Conservation (phyloP, 2,888 invertebrate species). For the Lycia hirtaria region DNA sequence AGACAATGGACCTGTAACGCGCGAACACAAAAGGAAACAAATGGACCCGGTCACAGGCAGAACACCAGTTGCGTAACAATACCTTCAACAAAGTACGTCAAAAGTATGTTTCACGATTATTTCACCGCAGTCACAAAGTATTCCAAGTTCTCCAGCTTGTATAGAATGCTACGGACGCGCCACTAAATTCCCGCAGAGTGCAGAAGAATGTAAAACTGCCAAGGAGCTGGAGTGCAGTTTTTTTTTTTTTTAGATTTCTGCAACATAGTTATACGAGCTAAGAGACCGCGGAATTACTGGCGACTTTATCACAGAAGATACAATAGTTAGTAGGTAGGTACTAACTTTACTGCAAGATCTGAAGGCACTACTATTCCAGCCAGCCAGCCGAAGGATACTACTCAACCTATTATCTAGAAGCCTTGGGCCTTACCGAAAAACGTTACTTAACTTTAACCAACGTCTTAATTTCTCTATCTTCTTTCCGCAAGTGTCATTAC, state of each 20-base stretch:
- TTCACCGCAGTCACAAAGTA: conserved; percentile 36
- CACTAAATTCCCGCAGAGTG: conserved; percentile 52
- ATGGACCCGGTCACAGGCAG: conserved; percentile 23
- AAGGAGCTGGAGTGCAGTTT: conserved; percentile 42
- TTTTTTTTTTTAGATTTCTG: conserved; percentile 48
- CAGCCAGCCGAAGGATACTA: no score
- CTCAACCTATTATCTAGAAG: no score
- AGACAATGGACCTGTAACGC: conserved; percentile 23
- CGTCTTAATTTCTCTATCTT: no score
- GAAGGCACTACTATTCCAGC: no score
- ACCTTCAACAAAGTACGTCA: conserved; percentile 21
- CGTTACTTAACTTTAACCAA: no score
- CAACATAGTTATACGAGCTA: conserved; percentile 43
- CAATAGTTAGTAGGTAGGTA: no score
- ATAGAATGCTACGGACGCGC: conserved; percentile 44
- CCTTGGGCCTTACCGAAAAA: no score
- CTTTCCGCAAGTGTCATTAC: no score
- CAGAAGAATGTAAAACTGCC: conserved; percentile 54
- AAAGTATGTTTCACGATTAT: conserved; percentile 25
- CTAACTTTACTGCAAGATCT: no score
- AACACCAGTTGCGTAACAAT: conserved; percentile 25
- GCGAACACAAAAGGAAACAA: conserved; percentile 25
- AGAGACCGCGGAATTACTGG: conserved; percentile 14
- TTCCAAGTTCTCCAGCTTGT: conserved; percentile 34
- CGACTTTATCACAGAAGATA: neutral